A percentile compares a stretch with the other conserved stretches of the same genome.
Conservation (phyloP, 1,140 invertebrate genomes). For the Halictus rubicundus region DNA sequence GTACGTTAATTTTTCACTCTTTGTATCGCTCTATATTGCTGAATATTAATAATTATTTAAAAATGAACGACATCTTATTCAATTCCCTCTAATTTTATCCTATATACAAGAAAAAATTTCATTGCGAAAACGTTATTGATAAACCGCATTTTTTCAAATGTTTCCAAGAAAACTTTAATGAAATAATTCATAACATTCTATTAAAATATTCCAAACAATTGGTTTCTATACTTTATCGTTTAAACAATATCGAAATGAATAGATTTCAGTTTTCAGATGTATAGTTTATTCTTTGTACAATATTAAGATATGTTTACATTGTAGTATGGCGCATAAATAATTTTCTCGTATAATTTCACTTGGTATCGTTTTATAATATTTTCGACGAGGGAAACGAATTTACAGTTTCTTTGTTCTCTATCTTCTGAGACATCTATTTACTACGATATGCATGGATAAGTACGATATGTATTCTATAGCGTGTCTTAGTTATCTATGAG, state of each 20-base stretch:
- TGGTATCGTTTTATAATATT: constrained; percentile 38
- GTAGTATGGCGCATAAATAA: constrained; percentile 64
- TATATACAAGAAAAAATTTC: too few species aligned
- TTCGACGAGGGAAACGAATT: constrained; percentile 44
- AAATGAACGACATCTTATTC: not conserved
- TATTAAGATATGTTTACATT: constrained; percentile 69
- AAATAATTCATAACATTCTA: too few species aligned
- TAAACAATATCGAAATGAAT: not conserved
- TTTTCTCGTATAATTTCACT: constrained; percentile 47
- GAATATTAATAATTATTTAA: constrained; percentile 51
- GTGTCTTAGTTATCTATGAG: too few species aligned
- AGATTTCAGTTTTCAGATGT: constrained; percentile 29
- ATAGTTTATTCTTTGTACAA: constrained; percentile 69
- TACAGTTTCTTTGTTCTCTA: constrained; percentile 38
- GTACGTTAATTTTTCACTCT: constrained; percentile 28
- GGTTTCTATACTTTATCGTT: not conserved
- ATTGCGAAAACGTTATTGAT: not conserved
- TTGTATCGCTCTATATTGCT: constrained; percentile 44
- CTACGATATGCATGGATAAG: constrained; percentile 54
- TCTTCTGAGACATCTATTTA: constrained; percentile 18
- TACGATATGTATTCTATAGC: constrained; percentile 41
- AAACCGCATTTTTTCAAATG: too few species aligned
- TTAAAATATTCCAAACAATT: too few species aligned
- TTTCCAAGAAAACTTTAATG: too few species aligned
- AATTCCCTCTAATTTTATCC: not conserved